phyloP scores from a whole-genome alignment of 2,888 invertebrate genomes.

The Girardia tigrina region DNA sequence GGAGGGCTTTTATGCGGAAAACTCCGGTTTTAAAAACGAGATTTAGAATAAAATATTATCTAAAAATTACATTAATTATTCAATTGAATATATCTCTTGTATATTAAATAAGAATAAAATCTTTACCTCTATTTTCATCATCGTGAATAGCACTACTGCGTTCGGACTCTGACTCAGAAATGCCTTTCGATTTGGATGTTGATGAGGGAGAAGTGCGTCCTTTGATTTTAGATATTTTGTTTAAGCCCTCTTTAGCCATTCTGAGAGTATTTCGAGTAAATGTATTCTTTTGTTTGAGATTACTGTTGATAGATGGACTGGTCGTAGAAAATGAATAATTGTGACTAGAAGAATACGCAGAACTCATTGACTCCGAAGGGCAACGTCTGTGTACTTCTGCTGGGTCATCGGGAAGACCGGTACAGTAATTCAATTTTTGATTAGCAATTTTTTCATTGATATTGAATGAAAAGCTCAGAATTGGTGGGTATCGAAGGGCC shows the following conservation, averaged over 20 bases:
- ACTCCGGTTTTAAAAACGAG: too few species aligned
- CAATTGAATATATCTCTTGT: too few species aligned
- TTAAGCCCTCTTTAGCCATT: neutral
- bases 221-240: neutral
- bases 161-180: constrained; percentile 6
- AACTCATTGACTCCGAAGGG: neutral
- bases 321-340: constrained; percentile 26
- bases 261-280: neutral
- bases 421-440: constrained; percentile 11
- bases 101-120: neutral
- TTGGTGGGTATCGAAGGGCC: neutral
- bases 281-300: constrained; percentile 6
- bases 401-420: neutral
- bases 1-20: too few species aligned
- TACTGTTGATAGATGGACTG: constrained; percentile 14
- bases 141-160: constrained; percentile 15
- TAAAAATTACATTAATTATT: too few species aligned
- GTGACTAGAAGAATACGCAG: constrained; percentile 1
- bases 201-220: constrained; percentile 11
- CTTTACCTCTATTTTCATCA: neutral
- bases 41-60: too few species aligned
- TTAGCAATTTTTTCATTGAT: neutral
- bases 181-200: neutral
- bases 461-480: neutral
- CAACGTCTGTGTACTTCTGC: neutral